Evolutionary conservation across 2,797 vertebrate species (phyloP).

Genomic region (Taeniopygia guttata): DNA sequence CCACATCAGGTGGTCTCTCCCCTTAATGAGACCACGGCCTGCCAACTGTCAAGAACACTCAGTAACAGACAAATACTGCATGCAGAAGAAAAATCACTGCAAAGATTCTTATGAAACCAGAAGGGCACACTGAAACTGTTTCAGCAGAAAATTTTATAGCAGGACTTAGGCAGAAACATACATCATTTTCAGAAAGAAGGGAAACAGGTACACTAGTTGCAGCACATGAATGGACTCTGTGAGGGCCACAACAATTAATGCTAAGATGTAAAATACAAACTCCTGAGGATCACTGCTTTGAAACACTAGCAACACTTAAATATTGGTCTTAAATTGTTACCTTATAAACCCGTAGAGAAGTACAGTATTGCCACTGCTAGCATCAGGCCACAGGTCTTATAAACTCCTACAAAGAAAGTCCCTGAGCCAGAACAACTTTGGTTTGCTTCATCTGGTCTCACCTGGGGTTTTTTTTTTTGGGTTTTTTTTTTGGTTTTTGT

Average conservation of each 20-base stretch:
- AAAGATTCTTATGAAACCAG: neutral
- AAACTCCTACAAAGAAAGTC: neutral
- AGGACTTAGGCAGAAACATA: neutral
- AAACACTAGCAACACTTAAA: neutral
- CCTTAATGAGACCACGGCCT: conserved; percentile 95
- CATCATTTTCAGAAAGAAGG: neutral
- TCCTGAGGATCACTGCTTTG: neutral
- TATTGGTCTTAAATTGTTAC: neutral
- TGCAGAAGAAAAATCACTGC: neutral
- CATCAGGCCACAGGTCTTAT: neutral
- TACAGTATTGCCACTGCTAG: neutral
- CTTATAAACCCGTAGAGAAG: neutral
- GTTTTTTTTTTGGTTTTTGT: neutral
- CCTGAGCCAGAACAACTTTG: neutral
- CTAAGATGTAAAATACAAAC: neutral
- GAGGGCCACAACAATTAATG: neutral
- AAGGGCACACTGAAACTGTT: neutral
- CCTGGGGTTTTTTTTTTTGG: neutral
- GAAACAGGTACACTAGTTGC: neutral
- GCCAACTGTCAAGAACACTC: conserved; percentile 83
- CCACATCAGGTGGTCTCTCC: conserved; percentile 98
- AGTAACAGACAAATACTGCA: conserved; percentile 14
- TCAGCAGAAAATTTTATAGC: neutral
- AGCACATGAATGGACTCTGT: neutral
- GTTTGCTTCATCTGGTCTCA: neutral